Base-by-base conservation (phyloP, 92 coral and sea anemone genomes). In the Pocillopora meandrina region DNA sequence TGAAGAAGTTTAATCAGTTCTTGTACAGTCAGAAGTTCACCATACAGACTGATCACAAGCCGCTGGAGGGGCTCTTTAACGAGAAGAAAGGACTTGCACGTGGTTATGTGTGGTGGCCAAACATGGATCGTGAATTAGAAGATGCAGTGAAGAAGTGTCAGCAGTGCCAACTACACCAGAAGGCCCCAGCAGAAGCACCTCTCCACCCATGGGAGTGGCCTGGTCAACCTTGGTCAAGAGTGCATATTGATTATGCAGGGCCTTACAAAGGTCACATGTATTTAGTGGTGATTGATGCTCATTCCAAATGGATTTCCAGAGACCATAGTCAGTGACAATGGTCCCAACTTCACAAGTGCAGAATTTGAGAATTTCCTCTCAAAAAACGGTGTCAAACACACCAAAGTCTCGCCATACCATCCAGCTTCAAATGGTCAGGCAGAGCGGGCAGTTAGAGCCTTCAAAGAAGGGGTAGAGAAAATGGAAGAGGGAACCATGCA, bases 261-360 rank as follows among this genome's bases (percentile, higher is more conserved):
- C 83, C 87, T 16, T 71, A 57, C 61, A 88, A 68, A 34, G 82
- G 87, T 3, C 34, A 86, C 58, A 68, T 65, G 76, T 87, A 73
- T 36, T 52, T 82, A 3, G 74, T 87, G 13, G 72, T 87, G 60
- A 57, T 82, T 4, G 91, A 88, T 77, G 82, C 78, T 20, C 26
- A 65, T 61, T 82, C 85, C 5, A 76, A 83, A 58, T 87, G 82
- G 90, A 72, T 87, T 89, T 33, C 92, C 92, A 36, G 60, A 55
- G 47, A 86, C 82, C 55, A 36, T 88, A 1, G 91, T 88, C 5
- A 83, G 75, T 59, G 79, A 88, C 79, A 88, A 78, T 65, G 85
- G 85, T 33, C 76, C 91, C 9, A n/a, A 82, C 71, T 88, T 88
- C 77, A 82, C 84, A 21, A 88, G 91, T 52, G 72, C 55, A 4